Evolutionary conservation across 2,888 invertebrate genomes (phyloP).

Genomic region (Xanthorhoe spadicearia): DNA sequence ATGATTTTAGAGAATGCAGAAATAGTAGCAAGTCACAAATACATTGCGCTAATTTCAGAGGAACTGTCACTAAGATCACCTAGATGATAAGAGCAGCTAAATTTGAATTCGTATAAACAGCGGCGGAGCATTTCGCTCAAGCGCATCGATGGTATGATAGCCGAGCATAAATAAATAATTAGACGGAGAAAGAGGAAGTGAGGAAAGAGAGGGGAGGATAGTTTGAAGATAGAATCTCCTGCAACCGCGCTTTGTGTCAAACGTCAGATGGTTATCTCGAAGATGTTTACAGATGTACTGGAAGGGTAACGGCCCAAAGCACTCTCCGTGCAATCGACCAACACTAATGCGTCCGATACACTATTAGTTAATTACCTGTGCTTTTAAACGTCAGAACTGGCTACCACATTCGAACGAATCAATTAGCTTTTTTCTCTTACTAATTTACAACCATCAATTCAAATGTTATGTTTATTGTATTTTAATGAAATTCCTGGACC

Average conservation of each 20-base stretch:
- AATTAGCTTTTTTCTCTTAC: slow-evolving; percentile 33
- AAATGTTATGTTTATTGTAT: slow-evolving; percentile 29
- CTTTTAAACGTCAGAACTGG: slow-evolving; percentile 55
- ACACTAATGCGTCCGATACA: slow-evolving; percentile 71
- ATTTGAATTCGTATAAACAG: slow-evolving; percentile 75
- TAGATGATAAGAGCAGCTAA: slow-evolving; percentile 77
- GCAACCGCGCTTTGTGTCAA: slow-evolving; percentile 84
- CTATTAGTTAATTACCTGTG: slow-evolving; percentile 74
- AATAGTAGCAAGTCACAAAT: slow-evolving; percentile 26
- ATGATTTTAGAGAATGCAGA: background rate
- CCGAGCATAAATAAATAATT: slow-evolving; percentile 82
- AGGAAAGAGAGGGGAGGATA: slow-evolving; percentile 65
- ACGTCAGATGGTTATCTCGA: slow-evolving; percentile 81
- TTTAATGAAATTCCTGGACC: slow-evolving; percentile 29
- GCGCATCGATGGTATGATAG: slow-evolving; percentile 82
- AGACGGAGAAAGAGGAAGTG: slow-evolving; percentile 76
- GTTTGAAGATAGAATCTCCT: slow-evolving; percentile 79
- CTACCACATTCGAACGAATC: slow-evolving; percentile 47
- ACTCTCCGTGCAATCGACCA: slow-evolving; percentile 74
- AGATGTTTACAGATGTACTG: slow-evolving; percentile 84
- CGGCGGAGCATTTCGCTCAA: slow-evolving; percentile 72
- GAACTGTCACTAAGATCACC: slow-evolving; percentile 71
- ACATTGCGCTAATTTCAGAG: slow-evolving; percentile 59
- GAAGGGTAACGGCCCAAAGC: slow-evolving; percentile 77
- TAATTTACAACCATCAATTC: slow-evolving; percentile 25